Percentiles rank a stretch among this genome's conserved stretches.
These are phyloP conservation scores for Sebastes steindachneri DNA, from an alignment of 2,797 vertebrate genomes.

Conservation along the genomic window DNA sequence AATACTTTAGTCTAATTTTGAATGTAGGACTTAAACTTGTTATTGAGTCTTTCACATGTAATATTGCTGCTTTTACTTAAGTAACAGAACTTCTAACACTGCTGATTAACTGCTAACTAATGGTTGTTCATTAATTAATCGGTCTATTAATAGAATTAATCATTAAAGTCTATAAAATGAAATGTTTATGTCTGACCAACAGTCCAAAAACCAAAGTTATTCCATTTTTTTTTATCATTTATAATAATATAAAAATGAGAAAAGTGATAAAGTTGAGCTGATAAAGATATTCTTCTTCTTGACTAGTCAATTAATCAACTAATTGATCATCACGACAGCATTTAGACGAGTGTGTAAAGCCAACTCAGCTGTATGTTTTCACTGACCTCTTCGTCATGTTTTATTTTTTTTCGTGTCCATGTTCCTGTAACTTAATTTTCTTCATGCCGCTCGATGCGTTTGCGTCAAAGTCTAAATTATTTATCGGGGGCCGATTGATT, in stretches of 20 bases:
- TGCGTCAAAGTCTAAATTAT: conserved; percentile 38
- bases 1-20: too few relatives aligned
- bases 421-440: conserved; percentile 28
- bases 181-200: not conserved
- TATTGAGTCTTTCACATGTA: too few relatives aligned
- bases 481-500: conserved; percentile 46
- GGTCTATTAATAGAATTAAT: not conserved
- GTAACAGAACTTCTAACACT: too few relatives aligned
- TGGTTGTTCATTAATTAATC: too few relatives aligned
- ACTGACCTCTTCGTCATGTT: not conserved
- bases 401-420: not conserved
- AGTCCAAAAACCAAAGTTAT: not conserved
- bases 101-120: too few relatives aligned
- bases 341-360: not conserved
- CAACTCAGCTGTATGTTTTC: not conserved
- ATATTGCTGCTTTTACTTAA: too few relatives aligned
- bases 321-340: not conserved
- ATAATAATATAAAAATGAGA: not conserved
- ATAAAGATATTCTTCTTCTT: not conserved
- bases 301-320: not conserved
- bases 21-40: too few relatives aligned
- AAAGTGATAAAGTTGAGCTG: not conserved
- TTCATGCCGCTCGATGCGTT: not conserved
- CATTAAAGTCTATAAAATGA: not conserved
- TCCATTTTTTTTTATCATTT: not conserved